These are phyloP conservation scores for Tursiops truncatus DNA, from an alignment of 2,113 vertebrate genomes.

Conservation along the genomic window DNA sequence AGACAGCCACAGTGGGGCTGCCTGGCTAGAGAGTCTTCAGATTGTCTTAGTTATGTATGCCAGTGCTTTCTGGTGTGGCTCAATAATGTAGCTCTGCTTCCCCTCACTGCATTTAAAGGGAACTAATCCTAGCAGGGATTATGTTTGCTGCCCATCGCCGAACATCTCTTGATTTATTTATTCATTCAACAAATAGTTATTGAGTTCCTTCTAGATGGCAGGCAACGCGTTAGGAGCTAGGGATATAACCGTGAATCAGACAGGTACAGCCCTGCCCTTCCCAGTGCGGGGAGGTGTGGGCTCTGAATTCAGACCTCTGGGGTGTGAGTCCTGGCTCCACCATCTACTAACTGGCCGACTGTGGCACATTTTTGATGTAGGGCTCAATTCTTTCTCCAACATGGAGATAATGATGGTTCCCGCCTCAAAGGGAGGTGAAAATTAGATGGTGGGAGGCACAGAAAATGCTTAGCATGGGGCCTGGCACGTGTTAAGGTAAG, in stretches of 20 bases:
- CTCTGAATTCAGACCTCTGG: neutral
- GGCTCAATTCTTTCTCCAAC: neutral
- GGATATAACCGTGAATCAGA: neutral
- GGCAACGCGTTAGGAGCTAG: neutral
- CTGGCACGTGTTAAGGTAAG: neutral
- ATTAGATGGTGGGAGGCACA: neutral
- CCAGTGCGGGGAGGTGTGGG: neutral
- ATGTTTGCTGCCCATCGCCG: neutral
- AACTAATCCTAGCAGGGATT: neutral
- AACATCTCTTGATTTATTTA: slow-evolving; percentile 4
- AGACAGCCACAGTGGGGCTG: no score
- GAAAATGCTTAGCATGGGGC: neutral
- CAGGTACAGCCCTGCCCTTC: neutral
- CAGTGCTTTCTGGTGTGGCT: neutral
- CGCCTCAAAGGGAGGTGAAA: neutral
- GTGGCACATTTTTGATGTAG: neutral
- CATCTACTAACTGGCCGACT: neutral
- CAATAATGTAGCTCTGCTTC: neutral
- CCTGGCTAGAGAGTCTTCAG: neutral
- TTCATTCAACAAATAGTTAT: neutral
- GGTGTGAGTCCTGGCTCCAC: neutral
- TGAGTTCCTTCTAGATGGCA: neutral
- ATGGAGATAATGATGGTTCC: neutral
- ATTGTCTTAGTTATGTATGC: neutral
- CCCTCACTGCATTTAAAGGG: neutral